Base-by-base conservation (phyloP, 2,888 invertebrate genomes). In the Troides helena region DNA sequence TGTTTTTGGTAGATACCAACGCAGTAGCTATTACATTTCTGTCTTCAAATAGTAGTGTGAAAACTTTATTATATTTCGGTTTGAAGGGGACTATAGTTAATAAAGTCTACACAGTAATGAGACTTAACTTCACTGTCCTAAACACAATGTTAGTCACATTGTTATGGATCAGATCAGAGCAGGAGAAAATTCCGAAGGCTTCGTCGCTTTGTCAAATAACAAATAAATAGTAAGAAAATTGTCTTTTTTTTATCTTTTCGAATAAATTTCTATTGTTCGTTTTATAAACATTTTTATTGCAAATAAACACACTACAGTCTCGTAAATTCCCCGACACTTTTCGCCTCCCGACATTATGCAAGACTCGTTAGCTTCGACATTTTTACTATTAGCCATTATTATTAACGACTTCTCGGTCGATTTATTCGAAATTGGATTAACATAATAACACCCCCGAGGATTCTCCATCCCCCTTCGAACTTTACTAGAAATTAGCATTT, bases 321-420 rank as follows among this genome's bases (percentile, higher is more conserved):
- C 60, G 30, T 68, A 50, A 50, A 53, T 62, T 56, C 14, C 53
- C 36, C 62, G 18, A 67, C 57, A 67, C 39, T 61, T 64, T 65
- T 61, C 39, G 25, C 53, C 56, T 64, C 56, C 1, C n/a, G 18
- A 12, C 21, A 59, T 66, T 70, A 70, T 53, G 39, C 25, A 53
- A 66, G 58, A 58, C 62, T 59, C 59, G 62, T 70, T 66, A 66
- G 53, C 23, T 66, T 58, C 58, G 62, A n/a, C 58, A 23, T 66
- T 70, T 70, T 70, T 66, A 70, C 62, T 70, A 66, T 70, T 56
- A 69, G 65, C 69, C 62, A 69, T 69, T 62, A 66, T 66, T 62
- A 66, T 66, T 62, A 69, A 62, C 66, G 66, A 39, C 53, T 70
- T 53, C 59, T 59, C 70, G 50, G 58, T 50, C 66, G 70, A 70